Conservation (phyloP, 2,113 vertebrate species). For the Semnopithecus entellus region DNA sequence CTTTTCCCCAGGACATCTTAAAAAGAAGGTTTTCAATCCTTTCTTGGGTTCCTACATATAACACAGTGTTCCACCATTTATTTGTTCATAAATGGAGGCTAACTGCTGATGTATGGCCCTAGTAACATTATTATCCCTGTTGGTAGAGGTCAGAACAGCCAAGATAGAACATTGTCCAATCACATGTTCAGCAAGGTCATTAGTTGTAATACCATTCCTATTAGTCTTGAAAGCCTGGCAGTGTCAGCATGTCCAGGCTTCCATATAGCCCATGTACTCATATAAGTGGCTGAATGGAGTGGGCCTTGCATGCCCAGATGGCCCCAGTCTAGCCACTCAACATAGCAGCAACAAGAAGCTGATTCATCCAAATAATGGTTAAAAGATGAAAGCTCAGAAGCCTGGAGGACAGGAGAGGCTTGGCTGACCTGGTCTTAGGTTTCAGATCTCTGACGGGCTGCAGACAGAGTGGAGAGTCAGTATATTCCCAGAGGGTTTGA, state of each 20-base stretch:
- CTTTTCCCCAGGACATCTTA: not conserved
- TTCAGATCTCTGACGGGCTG: not conserved
- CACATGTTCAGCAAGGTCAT: not conserved
- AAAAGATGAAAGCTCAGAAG: conserved; percentile 5
- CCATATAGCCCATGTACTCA: not conserved
- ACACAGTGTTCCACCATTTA: not conserved
- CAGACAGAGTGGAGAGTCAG: not conserved
- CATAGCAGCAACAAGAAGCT: not conserved
- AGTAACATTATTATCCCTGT: conserved; percentile 17
- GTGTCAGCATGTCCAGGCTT: not conserved
- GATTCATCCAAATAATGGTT: not conserved
- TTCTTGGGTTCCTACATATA: not conserved
- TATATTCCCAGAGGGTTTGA: not conserved
- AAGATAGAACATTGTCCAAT: not conserved
- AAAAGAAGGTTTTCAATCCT: conserved; percentile 36
- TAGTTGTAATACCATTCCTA: not conserved
- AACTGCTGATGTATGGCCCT: not conserved
- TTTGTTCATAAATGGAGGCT: not conserved
- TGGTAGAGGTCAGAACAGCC: not conserved
- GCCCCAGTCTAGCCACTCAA: not conserved
- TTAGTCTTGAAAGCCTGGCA: not conserved
- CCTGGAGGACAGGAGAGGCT: not conserved
- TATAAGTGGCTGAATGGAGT: not conserved
- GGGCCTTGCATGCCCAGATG: not conserved
- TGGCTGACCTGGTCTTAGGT: not conserved